Percentiles rank a stretch among this genome's conserved stretches.
phyloP scores from a whole-genome alignment of 2,113 vertebrate genomes.

The Anguilla japonica region DNA sequence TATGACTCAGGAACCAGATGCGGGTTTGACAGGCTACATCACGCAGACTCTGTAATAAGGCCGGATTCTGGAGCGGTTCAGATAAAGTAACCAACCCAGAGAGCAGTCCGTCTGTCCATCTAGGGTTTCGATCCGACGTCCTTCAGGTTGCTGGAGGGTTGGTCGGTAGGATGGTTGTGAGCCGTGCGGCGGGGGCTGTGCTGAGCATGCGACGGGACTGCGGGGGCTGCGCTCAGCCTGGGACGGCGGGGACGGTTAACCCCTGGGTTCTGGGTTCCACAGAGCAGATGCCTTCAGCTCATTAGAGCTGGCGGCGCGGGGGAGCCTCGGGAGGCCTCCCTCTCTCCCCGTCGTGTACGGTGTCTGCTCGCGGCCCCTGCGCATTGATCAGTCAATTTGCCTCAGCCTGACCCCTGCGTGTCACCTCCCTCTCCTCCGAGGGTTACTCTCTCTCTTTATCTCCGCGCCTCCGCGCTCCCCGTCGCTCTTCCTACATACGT shows the following conservation, averaged over 20 bases:
- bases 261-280: neutral
- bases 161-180: neutral
- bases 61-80: neutral
- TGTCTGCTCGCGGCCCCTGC: slow-evolving; percentile 20
- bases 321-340: slow-evolving; percentile 17
- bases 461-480: neutral
- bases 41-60: neutral
- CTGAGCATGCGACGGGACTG: no score
- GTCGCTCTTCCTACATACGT: slow-evolving; percentile 13
- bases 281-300: slow-evolving; percentile 13
- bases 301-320: slow-evolving; percentile 29
- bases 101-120: neutral
- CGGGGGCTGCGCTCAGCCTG: neutral
- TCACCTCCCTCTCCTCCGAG: slow-evolving; percentile 20
- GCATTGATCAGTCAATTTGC: slow-evolving; percentile 47
- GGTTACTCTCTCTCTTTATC: slow-evolving; percentile 2
- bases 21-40: neutral
- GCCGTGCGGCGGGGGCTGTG: neutral
- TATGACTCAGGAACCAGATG: neutral
- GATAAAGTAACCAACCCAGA: neutral
- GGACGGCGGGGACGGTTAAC: neutral
- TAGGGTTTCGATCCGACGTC: neutral
- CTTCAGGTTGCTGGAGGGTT: neutral
- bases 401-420: slow-evolving; percentile 33
- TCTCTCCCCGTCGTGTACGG: neutral